Base-by-base conservation (phyloP, 2,797 vertebrate genomes). In the Silurus aristotelis region DNA sequence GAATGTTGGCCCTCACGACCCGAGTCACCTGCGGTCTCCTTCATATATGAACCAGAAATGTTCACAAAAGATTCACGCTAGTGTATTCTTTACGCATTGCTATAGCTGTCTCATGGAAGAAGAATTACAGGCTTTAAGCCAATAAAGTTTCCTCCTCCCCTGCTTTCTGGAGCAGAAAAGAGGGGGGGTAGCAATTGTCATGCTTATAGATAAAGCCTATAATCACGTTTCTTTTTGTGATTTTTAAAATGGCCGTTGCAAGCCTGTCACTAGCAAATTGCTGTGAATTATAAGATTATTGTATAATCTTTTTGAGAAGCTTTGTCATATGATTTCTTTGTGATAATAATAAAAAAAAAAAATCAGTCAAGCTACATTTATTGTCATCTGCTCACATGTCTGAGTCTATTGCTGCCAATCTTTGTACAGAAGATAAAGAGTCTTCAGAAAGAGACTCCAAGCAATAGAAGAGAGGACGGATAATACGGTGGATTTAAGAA, bases 211-310 rank as follows among this genome's bases (percentile, higher is more conserved):
- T 84, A 3, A 83, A 93, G 87, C 89, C 93, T 88, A 88, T 94
- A 95, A 95, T 95, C 94, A 95, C 90, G 88, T 89, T 87, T 25
- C 20, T 80, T 89, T 91, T 91, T 94, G 90, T 92, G 85, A 86
- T 86, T 87, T 87, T 84, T 84, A 87, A 90, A 89, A 85, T 81
- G 80, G 71, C 85, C 91, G 86, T 88, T 87, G 87, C 84, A 71
- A 86, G 84, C 89, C 89, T 90, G 92, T 91, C 91, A 90, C 81
- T 73, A 70, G 85, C 84, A 78, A 60, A 75, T 70, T 76, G 76
- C 63, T 87, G 89, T 89, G 89, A 93, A 91, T 92, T 92, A 89
- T 93, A 89, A 87, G 80, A 92, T 92, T 92, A 93, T 93, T 93
- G 90, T 88, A 85, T 89, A 85, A 91, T 89, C 84, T 92, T 89